A percentile compares a stretch with the other conserved stretches of the same genome.
phyloP scores from a whole-genome alignment of 2,888 invertebrate genomes.

The Siphlonurus alternatus region DNA sequence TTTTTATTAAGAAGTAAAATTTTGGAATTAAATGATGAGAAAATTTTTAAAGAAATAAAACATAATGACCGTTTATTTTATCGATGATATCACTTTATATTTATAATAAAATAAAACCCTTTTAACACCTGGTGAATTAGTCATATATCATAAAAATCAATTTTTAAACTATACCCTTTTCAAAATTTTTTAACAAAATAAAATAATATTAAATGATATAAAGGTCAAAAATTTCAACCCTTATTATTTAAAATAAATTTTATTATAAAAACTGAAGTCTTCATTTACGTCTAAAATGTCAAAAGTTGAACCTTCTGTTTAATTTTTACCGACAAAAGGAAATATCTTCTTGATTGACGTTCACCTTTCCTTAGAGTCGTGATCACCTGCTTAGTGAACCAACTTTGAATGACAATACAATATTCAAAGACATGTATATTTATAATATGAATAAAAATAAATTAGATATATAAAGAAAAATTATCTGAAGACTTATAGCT shows the following conservation, averaged over 20 bases:
- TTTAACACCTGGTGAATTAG: no score
- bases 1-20: no score
- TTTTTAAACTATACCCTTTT: no score
- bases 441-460: background rate
- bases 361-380: background rate
- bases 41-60: no score
- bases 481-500: background rate
- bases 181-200: no score
- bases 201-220: no score
- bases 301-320: background rate
- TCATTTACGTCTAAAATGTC: background rate
- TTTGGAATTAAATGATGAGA: no score
- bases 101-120: no score
- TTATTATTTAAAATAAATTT: background rate
- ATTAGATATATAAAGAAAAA: background rate
- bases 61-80: no score
- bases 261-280: background rate
- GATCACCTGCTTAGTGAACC: background rate
- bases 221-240: background rate
- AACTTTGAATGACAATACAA: background rate
- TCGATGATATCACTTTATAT: no score
- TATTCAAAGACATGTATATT: background rate
- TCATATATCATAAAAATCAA: no score
- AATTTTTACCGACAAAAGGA: background rate
- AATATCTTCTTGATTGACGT: background rate